These are phyloP conservation scores for Tonatia bakeri DNA, from an alignment of 2,113 vertebrate species.

Conservation along the genomic window DNA sequence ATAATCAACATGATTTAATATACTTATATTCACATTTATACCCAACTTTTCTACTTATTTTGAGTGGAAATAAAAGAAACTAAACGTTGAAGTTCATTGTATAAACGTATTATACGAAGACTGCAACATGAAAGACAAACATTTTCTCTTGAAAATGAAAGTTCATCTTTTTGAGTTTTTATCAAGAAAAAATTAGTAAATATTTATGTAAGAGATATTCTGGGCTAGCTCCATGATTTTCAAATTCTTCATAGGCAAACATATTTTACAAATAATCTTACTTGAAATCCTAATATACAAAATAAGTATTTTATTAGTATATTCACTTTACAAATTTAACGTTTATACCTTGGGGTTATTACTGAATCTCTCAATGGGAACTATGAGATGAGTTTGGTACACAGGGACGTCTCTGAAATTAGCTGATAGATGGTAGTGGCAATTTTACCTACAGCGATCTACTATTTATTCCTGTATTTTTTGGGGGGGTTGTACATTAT, in stretches of 20 bases:
- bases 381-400: neutral
- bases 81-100: neutral
- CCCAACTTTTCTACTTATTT: neutral
- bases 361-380: neutral
- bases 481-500: neutral
- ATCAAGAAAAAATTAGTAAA: neutral
- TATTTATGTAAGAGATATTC: neutral
- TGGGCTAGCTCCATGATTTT: neutral
- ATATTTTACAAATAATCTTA: neutral
- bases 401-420: neutral
- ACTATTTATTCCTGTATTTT: neutral
- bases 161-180: neutral
- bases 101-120: neutral
- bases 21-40: neutral
- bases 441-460: neutral
- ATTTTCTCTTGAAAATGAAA: neutral
- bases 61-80: neutral
- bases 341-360: neutral
- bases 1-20: conserved; percentile 44
- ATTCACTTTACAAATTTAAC: neutral
- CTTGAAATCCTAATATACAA: neutral
- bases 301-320: neutral
- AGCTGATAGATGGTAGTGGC: neutral
- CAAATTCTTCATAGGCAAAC: neutral
- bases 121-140: neutral